phyloP scores from a whole-genome alignment of 1,140 invertebrate species.

The Chionoecetes opilio region DNA sequence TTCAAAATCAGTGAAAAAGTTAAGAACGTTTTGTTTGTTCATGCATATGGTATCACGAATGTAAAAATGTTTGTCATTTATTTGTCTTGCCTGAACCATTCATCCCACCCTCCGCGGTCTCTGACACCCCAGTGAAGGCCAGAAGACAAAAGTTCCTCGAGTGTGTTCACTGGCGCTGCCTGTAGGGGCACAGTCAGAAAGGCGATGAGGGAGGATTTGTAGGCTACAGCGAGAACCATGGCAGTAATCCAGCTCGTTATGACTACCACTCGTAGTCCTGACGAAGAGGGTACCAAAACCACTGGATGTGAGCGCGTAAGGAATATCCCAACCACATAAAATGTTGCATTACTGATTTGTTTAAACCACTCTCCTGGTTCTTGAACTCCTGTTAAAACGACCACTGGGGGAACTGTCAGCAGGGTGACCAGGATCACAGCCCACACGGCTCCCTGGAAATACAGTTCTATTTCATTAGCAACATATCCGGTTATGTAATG shows the following conservation, averaged over 20 bases:
- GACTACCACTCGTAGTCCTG: slow-evolving; percentile 54
- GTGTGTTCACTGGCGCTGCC: slow-evolving; percentile 62
- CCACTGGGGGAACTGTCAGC: slow-evolving; percentile 25
- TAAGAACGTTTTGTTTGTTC: too few relatives aligned
- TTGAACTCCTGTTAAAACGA: neutral
- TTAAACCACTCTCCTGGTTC: slow-evolving; percentile 57
- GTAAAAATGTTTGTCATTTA: neutral
- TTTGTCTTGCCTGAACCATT: slow-evolving; percentile 75
- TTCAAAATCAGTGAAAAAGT: too few relatives aligned
- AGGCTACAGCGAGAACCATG: slow-evolving; percentile 68
- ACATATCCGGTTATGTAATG: too few relatives aligned
- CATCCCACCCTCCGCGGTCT: slow-evolving; percentile 71
- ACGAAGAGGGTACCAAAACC: slow-evolving; percentile 48
- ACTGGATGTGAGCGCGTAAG: slow-evolving; percentile 56
- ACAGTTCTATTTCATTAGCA: too few relatives aligned
- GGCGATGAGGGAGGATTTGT: slow-evolving; percentile 72
- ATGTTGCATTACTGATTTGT: slow-evolving; percentile 38
- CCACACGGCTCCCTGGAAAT: slow-evolving; percentile 67
- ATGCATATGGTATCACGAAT: too few relatives aligned
- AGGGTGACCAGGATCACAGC: slow-evolving; percentile 24
- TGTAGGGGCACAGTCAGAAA: slow-evolving; percentile 73
- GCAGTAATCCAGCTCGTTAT: slow-evolving; percentile 47
- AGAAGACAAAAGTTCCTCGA: slow-evolving; percentile 67
- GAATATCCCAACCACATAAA: slow-evolving; percentile 71
- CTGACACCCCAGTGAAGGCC: slow-evolving; percentile 78